A percentile compares a stretch with the other conserved stretches of the same genome.
Evolutionary conservation across 2,888 invertebrate genomes (phyloP).

Genomic region (Iphiclides podalirius): DNA sequence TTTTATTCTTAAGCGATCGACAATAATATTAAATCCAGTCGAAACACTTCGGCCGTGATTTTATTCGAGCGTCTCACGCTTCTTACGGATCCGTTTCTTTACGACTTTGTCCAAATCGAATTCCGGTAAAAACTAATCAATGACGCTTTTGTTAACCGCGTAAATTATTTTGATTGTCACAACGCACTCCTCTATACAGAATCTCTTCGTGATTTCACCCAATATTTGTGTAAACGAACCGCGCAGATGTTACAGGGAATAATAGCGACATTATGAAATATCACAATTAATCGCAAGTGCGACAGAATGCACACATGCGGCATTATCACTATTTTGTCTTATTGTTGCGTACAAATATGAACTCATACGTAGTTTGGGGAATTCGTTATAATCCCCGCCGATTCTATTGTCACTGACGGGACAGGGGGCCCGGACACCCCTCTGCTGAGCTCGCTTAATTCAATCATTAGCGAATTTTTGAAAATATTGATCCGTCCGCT

Average conservation of each 20-base stretch:
- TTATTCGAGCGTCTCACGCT: slow-evolving; percentile 22
- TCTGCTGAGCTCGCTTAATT: slow-evolving; percentile 47
- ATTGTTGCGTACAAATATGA: slow-evolving; percentile 73
- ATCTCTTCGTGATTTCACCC: slow-evolving; percentile 5
- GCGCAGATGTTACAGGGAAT: slow-evolving; percentile 69
- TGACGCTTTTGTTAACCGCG: slow-evolving; percentile 13
- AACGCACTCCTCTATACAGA: slow-evolving; percentile 6
- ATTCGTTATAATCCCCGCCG: slow-evolving; percentile 74
- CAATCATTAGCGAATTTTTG: slow-evolving; percentile 49
- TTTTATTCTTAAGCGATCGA: slow-evolving; percentile 24
- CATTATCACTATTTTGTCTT: slow-evolving; percentile 75
- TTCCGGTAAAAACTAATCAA: slow-evolving; percentile 21
- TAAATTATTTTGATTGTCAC: slow-evolving; percentile 19
- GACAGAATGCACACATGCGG: slow-evolving; percentile 73
- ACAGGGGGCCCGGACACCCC: slow-evolving; percentile 47
- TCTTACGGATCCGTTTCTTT: slow-evolving; percentile 21
- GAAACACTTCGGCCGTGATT: slow-evolving; percentile 18
- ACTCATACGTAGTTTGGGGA: slow-evolving; percentile 75
- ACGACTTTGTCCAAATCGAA: slow-evolving; percentile 15
- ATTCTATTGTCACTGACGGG: slow-evolving; percentile 64
- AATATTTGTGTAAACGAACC: slow-evolving; percentile 12
- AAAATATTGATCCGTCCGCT: slow-evolving; percentile 46
- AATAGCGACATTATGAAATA: slow-evolving; percentile 66
- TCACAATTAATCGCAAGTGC: slow-evolving; percentile 77
- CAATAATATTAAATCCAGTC: slow-evolving; percentile 22